A percentile compares a stretch with the other conserved stretches of the same genome.
These are phyloP conservation scores for Carduelis carduelis DNA, from an alignment of 2,797 vertebrate species.

Conservation along the genomic window DNA sequence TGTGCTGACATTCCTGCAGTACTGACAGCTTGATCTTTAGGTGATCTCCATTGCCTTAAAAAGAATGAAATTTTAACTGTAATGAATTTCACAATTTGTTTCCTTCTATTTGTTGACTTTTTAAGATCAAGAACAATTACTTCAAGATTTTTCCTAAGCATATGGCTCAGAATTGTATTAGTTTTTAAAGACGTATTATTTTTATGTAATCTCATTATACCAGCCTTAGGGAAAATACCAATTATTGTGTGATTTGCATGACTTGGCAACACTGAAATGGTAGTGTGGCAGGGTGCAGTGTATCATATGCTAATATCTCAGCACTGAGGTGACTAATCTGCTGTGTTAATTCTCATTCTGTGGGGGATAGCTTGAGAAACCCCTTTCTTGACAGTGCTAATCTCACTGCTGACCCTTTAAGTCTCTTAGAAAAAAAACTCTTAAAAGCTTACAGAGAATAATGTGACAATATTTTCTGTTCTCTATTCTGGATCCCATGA, in stretches of 20 bases:
- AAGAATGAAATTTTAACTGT: background rate
- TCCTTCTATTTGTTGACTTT: background rate
- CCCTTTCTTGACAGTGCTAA: background rate
- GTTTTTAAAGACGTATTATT: slow-evolving; percentile 50
- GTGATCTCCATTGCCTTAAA: background rate
- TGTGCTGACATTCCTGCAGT: background rate
- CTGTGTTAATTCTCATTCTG: slow-evolving; percentile 9
- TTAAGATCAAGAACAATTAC: background rate
- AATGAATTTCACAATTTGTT: background rate
- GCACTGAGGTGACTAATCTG: slow-evolving; percentile 39
- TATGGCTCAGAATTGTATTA: slow-evolving; percentile 40
- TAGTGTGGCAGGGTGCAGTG: background rate
- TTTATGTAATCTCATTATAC: slow-evolving; percentile 56
- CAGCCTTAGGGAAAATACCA: slow-evolving; percentile 57
- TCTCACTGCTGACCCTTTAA: slow-evolving; percentile 6
- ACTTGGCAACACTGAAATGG: slow-evolving; percentile 33
- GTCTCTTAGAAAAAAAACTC: background rate
- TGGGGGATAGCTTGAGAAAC: background rate
- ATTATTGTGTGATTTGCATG: slow-evolving; percentile 63
- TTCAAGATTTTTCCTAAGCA: slow-evolving; percentile 2
- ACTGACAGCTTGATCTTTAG: background rate
- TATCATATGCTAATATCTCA: slow-evolving; percentile 38
- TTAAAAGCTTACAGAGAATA: background rate
- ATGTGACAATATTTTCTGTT: background rate
- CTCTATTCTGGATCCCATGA: background rate